These are phyloP conservation scores for Chiloscyllium punctatum DNA, from an alignment of 2,797 vertebrate species.

Conservation along the genomic window DNA sequence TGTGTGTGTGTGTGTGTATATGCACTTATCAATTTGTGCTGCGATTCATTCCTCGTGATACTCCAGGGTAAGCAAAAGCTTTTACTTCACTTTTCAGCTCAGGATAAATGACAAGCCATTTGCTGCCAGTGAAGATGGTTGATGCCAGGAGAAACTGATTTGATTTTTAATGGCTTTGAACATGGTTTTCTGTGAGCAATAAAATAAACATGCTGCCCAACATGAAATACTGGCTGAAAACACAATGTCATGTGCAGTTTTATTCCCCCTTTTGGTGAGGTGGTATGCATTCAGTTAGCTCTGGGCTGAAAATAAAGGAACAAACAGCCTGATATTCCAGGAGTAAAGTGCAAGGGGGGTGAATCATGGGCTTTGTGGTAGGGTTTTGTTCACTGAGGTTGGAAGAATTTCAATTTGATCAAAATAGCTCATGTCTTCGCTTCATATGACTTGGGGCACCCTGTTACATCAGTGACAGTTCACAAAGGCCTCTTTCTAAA, in stretches of 20 bases:
- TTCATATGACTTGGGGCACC: constrained; percentile 14
- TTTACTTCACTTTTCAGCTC: neutral
- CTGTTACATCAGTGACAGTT: neutral
- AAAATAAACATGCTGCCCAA: neutral
- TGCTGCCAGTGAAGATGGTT: neutral
- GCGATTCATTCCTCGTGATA: constrained; percentile 11
- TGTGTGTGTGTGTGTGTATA: too few species aligned
- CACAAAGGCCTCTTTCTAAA: constrained; percentile 16
- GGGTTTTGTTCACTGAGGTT: neutral
- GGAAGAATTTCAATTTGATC: neutral
- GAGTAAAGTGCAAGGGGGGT: neutral
- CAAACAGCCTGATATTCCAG: neutral
- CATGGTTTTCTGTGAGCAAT: neutral
- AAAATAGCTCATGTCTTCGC: neutral
- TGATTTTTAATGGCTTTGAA: constrained; percentile 14
- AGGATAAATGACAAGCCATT: neutral
- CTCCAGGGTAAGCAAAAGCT: neutral
- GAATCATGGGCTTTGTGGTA: neutral
- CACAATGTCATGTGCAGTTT: too few species aligned
- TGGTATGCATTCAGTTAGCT: too few species aligned
- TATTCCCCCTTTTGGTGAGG: neutral
- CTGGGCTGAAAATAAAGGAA: neutral
- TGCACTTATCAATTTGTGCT: neutral
- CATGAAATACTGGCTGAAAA: too few species aligned
- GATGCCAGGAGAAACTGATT: constrained; percentile 10